These are phyloP conservation scores for Eremophila alpestris DNA, from an alignment of 2,797 vertebrate species.

Conservation along the genomic window DNA sequence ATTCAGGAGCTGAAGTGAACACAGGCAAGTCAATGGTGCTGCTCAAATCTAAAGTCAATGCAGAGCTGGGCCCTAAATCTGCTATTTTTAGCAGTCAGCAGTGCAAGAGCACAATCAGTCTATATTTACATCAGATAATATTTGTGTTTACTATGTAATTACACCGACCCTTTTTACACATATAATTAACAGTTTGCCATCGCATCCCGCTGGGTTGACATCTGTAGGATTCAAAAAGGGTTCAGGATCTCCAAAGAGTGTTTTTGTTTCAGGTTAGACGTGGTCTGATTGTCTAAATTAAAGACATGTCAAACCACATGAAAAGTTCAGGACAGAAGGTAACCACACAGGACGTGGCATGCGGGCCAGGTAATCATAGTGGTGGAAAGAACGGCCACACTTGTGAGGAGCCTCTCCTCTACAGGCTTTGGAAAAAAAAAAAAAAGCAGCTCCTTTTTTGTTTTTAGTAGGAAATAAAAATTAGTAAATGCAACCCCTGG, in stretches of 20 bases:
- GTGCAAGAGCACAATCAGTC: constrained; percentile 27
- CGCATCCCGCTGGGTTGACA: constrained; percentile 46
- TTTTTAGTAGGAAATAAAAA: constrained; percentile 59
- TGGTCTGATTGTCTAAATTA: constrained; percentile 70
- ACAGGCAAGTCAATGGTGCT: not conserved
- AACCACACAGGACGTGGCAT: constrained; percentile 72
- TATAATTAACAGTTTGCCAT: constrained; percentile 68
- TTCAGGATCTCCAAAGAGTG: constrained; percentile 51
- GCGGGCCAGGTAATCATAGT: constrained; percentile 58
- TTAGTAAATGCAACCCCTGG: constrained; percentile 50
- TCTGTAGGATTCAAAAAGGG: constrained; percentile 54
- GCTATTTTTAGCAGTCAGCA: constrained; percentile 40
- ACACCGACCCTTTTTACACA: constrained; percentile 36
- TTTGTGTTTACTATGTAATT: constrained; percentile 61
- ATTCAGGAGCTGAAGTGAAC: not conserved
- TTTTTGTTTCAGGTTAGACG: constrained; percentile 66
- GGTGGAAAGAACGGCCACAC: constrained; percentile 27
- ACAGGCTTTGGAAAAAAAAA: not conserved
- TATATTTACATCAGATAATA: constrained; percentile 64
- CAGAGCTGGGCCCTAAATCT: not conserved
- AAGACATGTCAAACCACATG: constrained; percentile 73
- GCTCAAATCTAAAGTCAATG: not conserved
- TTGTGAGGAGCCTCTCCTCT: constrained; percentile 31
- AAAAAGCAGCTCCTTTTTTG: not conserved
- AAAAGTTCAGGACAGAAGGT: constrained; percentile 62